Evolutionary conservation across 2,797 vertebrate genomes (phyloP), one percentile per base, ranked within the genome.

Genomic region (Macroramphosus scolopax): DNA sequence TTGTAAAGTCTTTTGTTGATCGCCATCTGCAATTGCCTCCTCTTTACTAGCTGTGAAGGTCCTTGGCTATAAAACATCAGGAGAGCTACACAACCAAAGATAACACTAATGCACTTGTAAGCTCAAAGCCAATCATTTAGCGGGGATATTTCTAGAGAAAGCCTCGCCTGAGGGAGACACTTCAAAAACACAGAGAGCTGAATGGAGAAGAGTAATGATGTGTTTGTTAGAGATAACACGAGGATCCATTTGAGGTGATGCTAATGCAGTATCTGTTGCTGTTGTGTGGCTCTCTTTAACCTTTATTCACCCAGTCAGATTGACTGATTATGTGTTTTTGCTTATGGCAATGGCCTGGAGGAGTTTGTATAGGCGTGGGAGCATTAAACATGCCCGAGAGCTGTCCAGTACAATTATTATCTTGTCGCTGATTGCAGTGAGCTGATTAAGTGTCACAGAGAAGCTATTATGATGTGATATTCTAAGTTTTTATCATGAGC

Each of bases 81-180:
- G 33, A 43, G 66, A 70, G 62, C 69, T 46, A 40, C 63, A 42
- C 51, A 54, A 41, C 59, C 67, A 33, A 37, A 75, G 73, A 82
- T 78, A 81, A 77, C 53, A 2, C 37, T 79, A 77, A 75, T 74
- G 78, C 56, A 82, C 75, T 75, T 48, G 45, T 54, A 37, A 70
- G 60, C 71, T 77, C 62, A 41, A 68, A 58, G 43, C 51, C 68
- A 65, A 63, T 66, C 75, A 74, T 78, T 80, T 81, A 72, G 59
- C 61, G 3, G 37, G 40, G 45, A 71, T 74, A 75, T 82, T 69
- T 70, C 32, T 44, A 26, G 16, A 64, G 56, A 74, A 72, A 54
- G 44, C 57, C 29, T 54, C 2, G 31, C 36, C 56, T 56, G 28
- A 55, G 57, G 54, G 62, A 72, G 73, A 65, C 57, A 33, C 53